Evolutionary conservation across 2,113 vertebrate genomes (phyloP), one percentile per base, ranked within the genome.

Genomic region (Pyxicephalus adspersus): DNA sequence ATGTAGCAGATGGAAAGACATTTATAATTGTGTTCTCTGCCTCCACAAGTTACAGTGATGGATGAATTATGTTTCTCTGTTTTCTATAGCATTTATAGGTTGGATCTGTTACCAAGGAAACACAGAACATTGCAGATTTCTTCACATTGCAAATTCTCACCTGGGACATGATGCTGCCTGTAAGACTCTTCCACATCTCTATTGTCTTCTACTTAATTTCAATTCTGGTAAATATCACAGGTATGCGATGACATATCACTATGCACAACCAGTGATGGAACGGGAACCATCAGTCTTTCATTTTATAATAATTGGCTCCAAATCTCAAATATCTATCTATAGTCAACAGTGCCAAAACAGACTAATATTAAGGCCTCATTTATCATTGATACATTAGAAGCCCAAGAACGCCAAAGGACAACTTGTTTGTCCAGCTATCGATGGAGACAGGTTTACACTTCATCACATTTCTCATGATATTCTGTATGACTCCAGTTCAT

Each of bases 1-100:
- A 66, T 66, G 50, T 58, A 65, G 26, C 71, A 82, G 71, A 82
- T 82, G 61, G 70, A 82, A 58, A 75, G 61, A 74, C 51, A 66
- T 82, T 82, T 82, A 64, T 65, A 82, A 82, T 74, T 73, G 51
- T 73, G 51, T 82, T 66, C 61, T 65, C 63, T 82, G 72, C 80
- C 52, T 82, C 45, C 61, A 60, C 80, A 82, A 19, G 38, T 58
- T 82, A 65, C 51, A 82, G 23, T 75, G 80, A 82, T 75, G 61
- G 70, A 75, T 75, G 70, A 75, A 75, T 82, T 82, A 75, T 38
- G 51, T 57, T 75, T 23, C 55, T 75, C 50, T 82, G 63, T 82
- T 81, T 58, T 82, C 51, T 82, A 74, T 65, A 75, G 67, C 61
- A 82, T 75, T 64, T 82, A 82, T 75, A 82, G 63, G 52, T 82